Percentiles rank a stretch among this genome's conserved stretches.
Conservation (phyloP, 1,140 invertebrate genomes). For the Parapsyche elsis region DNA sequence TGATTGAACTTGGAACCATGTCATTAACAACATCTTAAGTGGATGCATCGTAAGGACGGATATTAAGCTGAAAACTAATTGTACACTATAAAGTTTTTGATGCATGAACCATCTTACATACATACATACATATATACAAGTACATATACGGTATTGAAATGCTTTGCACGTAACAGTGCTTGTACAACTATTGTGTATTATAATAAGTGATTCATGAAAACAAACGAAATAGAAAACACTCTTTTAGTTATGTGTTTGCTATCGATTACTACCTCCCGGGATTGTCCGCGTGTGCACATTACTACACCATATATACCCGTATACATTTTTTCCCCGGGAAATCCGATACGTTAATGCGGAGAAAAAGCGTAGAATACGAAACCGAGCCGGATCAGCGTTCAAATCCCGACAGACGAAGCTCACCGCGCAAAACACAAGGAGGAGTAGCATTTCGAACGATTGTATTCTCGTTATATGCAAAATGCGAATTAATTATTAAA, state of each 20-base stretch:
- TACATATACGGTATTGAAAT: background rate
- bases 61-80: conserved; percentile 6
- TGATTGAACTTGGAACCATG: background rate
- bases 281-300: background rate
- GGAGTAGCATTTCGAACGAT: too few relatives aligned
- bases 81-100: background rate
- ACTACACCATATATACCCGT: background rate
- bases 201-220: too few relatives aligned
- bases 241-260: background rate
- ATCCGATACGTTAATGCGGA: conserved; percentile 17
- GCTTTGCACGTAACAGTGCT: too few relatives aligned
- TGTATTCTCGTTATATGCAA: too few relatives aligned
- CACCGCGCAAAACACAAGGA: too few relatives aligned
- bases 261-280: conserved; percentile 11
- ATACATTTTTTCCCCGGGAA: background rate
- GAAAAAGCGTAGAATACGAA: background rate
- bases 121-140: background rate
- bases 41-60: background rate
- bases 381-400: background rate
- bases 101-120: background rate
- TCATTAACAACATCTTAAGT: conserved; percentile 1
- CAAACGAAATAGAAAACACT: background rate
- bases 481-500: too few relatives aligned
- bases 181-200: too few relatives aligned
- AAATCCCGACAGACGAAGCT: background rate